phyloP scores from a whole-genome alignment of 2,888 invertebrate genomes.

The Hesperia comma region DNA sequence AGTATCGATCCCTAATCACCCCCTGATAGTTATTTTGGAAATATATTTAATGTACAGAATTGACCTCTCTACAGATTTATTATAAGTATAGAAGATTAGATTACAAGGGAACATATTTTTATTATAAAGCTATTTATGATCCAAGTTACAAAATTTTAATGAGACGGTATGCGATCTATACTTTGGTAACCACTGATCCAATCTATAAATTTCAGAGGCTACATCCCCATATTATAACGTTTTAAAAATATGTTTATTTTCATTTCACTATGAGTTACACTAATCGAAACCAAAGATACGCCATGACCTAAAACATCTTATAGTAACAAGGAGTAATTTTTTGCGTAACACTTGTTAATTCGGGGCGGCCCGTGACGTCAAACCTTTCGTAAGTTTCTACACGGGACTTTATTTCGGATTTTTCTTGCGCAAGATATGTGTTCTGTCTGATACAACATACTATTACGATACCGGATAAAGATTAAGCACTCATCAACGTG shows the following conservation, averaged over 20 bases:
- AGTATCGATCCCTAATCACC: too few species aligned
- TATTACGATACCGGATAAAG: slow-evolving; percentile 17
- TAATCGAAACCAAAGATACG: slow-evolving; percentile 23
- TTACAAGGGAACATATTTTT: too few species aligned
- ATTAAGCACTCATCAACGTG: slow-evolving; percentile 6
- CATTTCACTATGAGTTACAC: slow-evolving; percentile 2
- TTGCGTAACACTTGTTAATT: slow-evolving; percentile 66
- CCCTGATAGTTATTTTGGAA: too few species aligned
- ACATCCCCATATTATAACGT: not conserved
- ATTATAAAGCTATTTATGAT: too few species aligned
- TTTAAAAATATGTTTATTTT: slow-evolving; percentile 3
- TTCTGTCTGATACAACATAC: slow-evolving; percentile 17
- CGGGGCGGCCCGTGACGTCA: slow-evolving; percentile 57
- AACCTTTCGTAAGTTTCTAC: slow-evolving; percentile 57
- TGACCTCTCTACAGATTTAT: too few species aligned
- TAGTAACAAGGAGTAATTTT: slow-evolving; percentile 49
- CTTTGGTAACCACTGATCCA: not conserved
- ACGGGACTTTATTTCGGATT: slow-evolving; percentile 67
- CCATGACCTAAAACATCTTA: slow-evolving; percentile 35
- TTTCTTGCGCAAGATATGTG: slow-evolving; percentile 65
- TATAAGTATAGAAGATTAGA: too few species aligned
- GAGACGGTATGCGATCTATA: too few species aligned
- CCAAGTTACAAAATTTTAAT: too few species aligned
- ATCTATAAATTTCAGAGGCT: not conserved
- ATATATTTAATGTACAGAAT: too few species aligned